Percentiles rank a stretch among this genome's conserved stretches.
Conservation (phyloP, 2,113 vertebrate genomes). For the Rhinopomastus cyanomelas region DNA sequence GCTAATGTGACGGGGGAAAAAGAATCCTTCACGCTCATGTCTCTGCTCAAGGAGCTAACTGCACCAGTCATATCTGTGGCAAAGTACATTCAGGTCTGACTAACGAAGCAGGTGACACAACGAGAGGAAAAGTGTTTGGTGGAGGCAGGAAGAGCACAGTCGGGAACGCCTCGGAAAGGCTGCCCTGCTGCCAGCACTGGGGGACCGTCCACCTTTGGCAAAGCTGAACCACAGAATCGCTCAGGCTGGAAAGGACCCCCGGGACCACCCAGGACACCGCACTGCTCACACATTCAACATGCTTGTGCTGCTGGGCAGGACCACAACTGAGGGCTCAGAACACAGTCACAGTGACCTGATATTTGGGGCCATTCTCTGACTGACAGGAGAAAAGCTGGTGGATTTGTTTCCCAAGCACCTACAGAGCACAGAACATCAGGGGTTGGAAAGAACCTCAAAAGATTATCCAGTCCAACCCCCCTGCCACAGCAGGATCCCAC, state of each 20-base stretch:
- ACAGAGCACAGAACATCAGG: too few species aligned
- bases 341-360: background rate
- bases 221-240: too few species aligned
- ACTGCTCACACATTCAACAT: background rate
- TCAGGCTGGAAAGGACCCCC: too few species aligned
- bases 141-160: background rate
- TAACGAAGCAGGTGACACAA: background rate
- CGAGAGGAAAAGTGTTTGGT: background rate
- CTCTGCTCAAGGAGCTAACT: background rate
- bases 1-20: background rate
- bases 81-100: slow-evolving; percentile 14
- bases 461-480: too few species aligned
- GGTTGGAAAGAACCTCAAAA: too few species aligned
- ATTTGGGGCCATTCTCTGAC: background rate
- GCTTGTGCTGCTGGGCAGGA: background rate
- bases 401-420: background rate
- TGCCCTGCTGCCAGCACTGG: background rate
- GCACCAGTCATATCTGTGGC: background rate
- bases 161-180: background rate
- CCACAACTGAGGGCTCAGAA: background rate
- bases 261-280: too few species aligned
- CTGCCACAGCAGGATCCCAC: too few species aligned
- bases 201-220: background rate
- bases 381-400: background rate
- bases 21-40: background rate